phyloP scores from a whole-genome alignment of 2,113 vertebrate species.

The Antidorcas marsupialis region DNA sequence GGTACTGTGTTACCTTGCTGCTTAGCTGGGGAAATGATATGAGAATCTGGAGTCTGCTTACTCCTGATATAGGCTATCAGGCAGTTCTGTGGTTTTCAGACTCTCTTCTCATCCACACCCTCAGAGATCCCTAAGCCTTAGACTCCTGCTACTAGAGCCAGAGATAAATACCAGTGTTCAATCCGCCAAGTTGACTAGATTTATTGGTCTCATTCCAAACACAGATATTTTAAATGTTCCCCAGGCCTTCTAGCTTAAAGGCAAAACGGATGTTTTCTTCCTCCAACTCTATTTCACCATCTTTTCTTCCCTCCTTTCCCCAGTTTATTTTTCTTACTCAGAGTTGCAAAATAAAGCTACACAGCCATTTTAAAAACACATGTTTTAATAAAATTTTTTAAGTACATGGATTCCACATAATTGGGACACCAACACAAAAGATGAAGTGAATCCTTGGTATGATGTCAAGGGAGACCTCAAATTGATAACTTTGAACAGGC shows the following conservation, averaged over 20 bases:
- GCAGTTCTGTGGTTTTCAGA: neutral
- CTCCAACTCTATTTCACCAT: neutral
- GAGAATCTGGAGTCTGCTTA: neutral
- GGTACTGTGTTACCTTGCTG: neutral
- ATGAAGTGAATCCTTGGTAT: neutral
- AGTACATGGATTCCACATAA: neutral
- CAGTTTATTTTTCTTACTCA: neutral
- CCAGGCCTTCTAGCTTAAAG: neutral
- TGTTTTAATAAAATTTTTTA: neutral
- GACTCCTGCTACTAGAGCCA: neutral
- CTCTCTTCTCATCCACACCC: neutral
- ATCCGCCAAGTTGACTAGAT: neutral
- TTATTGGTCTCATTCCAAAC: neutral
- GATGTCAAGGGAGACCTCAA: neutral
- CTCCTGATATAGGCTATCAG: neutral
- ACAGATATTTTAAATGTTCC: neutral
- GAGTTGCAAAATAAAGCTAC: neutral
- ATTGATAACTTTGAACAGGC: neutral
- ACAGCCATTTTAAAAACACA: neutral
- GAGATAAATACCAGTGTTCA: neutral
- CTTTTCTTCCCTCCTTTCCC: neutral
- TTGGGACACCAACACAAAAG: neutral
- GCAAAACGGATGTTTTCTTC: neutral
- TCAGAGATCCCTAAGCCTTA: neutral
- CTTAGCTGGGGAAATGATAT: neutral